These are phyloP conservation scores for Colistium nudipinnis DNA, from an alignment of 2,113 vertebrate species.

Conservation along the genomic window DNA sequence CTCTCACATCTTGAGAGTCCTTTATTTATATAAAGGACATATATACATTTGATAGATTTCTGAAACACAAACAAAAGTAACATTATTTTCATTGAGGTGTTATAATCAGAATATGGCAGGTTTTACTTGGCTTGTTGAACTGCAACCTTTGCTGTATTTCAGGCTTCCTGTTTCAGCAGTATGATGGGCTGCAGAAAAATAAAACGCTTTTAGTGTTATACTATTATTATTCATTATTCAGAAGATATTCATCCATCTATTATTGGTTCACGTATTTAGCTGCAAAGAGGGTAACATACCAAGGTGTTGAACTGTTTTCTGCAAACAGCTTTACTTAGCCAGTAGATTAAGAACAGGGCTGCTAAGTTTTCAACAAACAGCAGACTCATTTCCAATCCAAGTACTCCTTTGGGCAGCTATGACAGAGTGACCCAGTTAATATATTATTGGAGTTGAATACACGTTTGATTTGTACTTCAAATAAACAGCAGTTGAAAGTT, in stretches of 20 bases:
- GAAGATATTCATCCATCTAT: not conserved
- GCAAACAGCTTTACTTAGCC: slow-evolving; percentile 80
- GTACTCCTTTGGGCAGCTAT: slow-evolving; percentile 12
- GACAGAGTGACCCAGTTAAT: not conserved
- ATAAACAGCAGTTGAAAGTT: not conserved
- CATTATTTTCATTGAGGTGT: too few species aligned
- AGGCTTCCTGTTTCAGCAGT: slow-evolving; percentile 68
- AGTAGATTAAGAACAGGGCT: slow-evolving; percentile 68
- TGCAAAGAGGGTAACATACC: slow-evolving; percentile 66
- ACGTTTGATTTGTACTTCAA: not conserved
- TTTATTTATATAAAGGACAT: too few species aligned
- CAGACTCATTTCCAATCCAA: slow-evolving; percentile 29
- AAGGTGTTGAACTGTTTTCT: slow-evolving; percentile 77
- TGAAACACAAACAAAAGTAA: too few species aligned
- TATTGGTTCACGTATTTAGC: not conserved
- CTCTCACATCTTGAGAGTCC: too few species aligned
- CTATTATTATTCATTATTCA: not conserved
- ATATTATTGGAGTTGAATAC: not conserved
- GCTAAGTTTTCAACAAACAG: slow-evolving; percentile 59
- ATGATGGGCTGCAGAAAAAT: slow-evolving; percentile 72
- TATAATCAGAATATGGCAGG: too few species aligned
- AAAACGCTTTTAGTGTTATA: too few species aligned
- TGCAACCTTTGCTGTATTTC: slow-evolving; percentile 5
- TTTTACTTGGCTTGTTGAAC: not conserved
- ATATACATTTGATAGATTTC: too few species aligned